These are phyloP conservation scores for Chrysomallon squamiferum DNA, from an alignment of 1,140 invertebrate genomes.

Conservation along the genomic window DNA sequence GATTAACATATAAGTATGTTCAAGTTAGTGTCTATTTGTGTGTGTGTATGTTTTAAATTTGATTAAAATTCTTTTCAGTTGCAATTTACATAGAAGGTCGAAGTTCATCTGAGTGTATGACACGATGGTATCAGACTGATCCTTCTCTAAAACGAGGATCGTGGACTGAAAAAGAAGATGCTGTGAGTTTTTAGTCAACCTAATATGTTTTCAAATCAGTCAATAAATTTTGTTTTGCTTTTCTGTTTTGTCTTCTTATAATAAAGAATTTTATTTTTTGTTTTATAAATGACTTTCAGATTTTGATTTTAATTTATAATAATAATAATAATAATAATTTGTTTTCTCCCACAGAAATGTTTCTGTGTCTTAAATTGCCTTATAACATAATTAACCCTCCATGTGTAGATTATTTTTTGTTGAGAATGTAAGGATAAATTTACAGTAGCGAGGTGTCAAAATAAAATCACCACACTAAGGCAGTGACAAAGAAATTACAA, in stretches of 20 bases:
- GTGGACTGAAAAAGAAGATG: slow-evolving; percentile 58
- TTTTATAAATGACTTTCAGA: background rate
- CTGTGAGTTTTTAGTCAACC: slow-evolving; percentile 30
- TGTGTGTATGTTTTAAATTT: background rate
- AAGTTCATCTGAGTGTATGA: slow-evolving; percentile 42
- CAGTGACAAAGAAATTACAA: too few relatives aligned
- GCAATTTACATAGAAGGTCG: slow-evolving; percentile 55
- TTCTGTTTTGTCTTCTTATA: background rate
- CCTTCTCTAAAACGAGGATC: slow-evolving; percentile 38
- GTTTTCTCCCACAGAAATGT: background rate
- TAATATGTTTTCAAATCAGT: background rate
- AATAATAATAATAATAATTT: too few relatives aligned
- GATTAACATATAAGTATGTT: too few relatives aligned
- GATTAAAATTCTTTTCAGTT: slow-evolving; percentile 36
- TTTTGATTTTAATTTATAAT: background rate
- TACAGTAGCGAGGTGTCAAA: too few relatives aligned
- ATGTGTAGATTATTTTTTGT: too few relatives aligned
- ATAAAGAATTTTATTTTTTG: background rate
- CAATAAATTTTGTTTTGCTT: background rate
- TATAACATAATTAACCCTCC: too few relatives aligned
- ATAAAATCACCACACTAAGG: too few relatives aligned
- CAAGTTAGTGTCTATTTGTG: too few relatives aligned
- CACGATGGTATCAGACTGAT: slow-evolving; percentile 45
- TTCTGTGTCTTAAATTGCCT: background rate
- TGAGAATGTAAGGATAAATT: too few relatives aligned